Percentiles rank a stretch among this genome's conserved stretches.
Conservation (phyloP, 2,797 vertebrate genomes). For the Avahi laniger region DNA sequence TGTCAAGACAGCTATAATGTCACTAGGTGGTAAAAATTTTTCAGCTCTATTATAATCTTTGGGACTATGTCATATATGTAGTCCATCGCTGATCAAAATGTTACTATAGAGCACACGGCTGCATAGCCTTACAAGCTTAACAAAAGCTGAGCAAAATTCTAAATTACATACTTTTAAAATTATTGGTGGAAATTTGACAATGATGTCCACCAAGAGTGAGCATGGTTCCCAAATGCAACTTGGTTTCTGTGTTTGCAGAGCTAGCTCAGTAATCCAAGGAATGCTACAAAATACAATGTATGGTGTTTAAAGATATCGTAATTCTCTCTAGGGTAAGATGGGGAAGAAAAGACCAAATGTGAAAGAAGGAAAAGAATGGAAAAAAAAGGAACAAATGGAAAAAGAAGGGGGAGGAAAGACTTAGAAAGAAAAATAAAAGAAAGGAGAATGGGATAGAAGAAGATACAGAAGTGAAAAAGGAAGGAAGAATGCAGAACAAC, state of each 20-base stretch:
- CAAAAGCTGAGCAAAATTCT: neutral
- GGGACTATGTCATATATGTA: neutral
- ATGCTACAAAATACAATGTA: neutral
- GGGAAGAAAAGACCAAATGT: neutral
- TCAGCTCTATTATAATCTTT: neutral
- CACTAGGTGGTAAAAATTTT: neutral
- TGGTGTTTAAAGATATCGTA: neutral
- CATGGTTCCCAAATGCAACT: neutral
- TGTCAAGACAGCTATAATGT: neutral
- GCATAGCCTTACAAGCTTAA: neutral
- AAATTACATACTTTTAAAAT: neutral
- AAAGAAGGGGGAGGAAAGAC: neutral
- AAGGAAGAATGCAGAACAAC: neutral
- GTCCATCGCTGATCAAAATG: neutral
- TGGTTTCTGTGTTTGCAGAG: neutral
- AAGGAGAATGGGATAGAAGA: neutral
- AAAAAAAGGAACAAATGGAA: neutral
- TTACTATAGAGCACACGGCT: rapidly evolving
- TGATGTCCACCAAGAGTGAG: neutral
- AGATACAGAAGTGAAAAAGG: neutral
- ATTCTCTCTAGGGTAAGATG: neutral
- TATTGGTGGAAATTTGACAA: neutral
- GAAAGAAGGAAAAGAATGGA: neutral
- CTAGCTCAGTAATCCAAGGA: neutral
- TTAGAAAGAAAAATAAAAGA: slow-evolving; percentile 6